Base-by-base conservation (phyloP, 2,797 vertebrate species). In the Paratrypauchen microcephalus region DNA sequence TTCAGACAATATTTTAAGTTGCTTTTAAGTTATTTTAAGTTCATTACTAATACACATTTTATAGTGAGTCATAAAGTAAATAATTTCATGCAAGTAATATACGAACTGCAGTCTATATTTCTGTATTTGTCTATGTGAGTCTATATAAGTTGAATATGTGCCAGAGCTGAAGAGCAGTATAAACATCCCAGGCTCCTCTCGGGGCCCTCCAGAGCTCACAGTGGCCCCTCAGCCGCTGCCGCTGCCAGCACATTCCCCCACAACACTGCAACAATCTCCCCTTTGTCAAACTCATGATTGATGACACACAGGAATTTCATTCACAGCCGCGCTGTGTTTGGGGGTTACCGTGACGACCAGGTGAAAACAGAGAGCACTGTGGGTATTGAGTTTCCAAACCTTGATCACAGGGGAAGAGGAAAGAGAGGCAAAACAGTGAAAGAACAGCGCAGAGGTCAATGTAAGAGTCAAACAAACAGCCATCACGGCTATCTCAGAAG, bases 271-370 rank as follows among this genome's bases (percentile, higher is more conserved):
- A 89, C 81, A 90, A 86, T 65, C 65, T 78, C 70, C 75, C 63
- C 80, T 87, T 91, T 93, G 90, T 93, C 74, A 67, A 70, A 66
- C 71, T 24, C 36, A 83, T 88, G 87, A 93, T 92, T 92, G 91
- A 94, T 91, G 89, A 86, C 81, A 91, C 83, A 69, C 55, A 70
- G 79, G 83, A 89, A 89, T 93, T 89, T 90, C 86, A 85, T 88
- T 92, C 89, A 89, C 82, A 81, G 66, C 77, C 60, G 74, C 78
- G 76, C 82, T 64, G 73, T 87, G 86, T 87, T 85, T 91, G 87
- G 65, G 78, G 78, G 85, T 93, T 92, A 88, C 90, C 77, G 55
- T 87, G 89, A 91, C 88, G 84, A 91, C 88, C 90, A 93, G 93
- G 88, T 94, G 90, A 89, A 88, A 89, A 77, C 68, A 83, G 81